Evolutionary conservation across 2,113 vertebrate species (phyloP), one percentile per base, ranked within the genome.

Genomic region (Suncus etruscus): DNA sequence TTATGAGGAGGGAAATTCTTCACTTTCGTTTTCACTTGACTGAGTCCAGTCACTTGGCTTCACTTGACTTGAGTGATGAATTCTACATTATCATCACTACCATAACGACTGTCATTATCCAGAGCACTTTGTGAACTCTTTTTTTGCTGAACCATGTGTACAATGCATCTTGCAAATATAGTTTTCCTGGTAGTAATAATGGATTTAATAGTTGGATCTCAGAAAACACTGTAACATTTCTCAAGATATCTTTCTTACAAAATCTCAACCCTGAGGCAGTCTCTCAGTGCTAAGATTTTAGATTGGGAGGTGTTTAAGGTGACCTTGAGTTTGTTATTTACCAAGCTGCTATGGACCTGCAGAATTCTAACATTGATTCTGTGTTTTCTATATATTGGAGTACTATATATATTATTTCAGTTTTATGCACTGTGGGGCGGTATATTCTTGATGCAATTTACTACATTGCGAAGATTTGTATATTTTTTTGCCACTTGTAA

Each of bases 251-350:
- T 88, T 77, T 80, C 16, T 88, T 77, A 76, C 16, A 69, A 81
- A 86, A 76, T 94, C 58, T 83, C 58, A 75, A 32, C 83, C 93
- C 39, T 5, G 72, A 93, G 88, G 83, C 76, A 29, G 1, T 86
- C 85, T 95, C 7, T 86, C 66, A 32, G 32, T 86, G 83, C 69
- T 86, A 63, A 61, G 77, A 68, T 86, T 82, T 83, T 89, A 66
- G 83, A 79, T 54, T 95, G 86, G 65, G 6, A 25, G 48, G 29
- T 48, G 77, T 73, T 47, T 86, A 94, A 87, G 80, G 86, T 95
- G 93, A 96, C 90, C 88, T 96, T 95, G 86, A 80, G 72, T 91
- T 81, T 95, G 39, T 20, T 90, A 74, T 63, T 89, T 89, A 74
- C 72, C n/a, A 61, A 78, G 29, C 27, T 68, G n/a, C 51, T 25